These are phyloP conservation scores for human DNA, from an alignment of 2,113 vertebrate species.

Conservation along the genomic window DNA sequence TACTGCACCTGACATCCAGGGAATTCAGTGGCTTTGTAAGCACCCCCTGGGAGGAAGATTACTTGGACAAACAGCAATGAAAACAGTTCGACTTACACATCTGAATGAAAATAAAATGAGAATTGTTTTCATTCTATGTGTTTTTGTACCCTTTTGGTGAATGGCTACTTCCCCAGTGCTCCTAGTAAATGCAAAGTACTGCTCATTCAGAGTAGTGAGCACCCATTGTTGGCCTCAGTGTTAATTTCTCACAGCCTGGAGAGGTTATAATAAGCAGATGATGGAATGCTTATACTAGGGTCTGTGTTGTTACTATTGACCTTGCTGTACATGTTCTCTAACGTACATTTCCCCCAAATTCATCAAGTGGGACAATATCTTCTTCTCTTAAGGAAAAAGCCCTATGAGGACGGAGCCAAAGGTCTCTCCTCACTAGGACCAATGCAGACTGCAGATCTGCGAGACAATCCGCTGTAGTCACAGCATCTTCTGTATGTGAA, in stretches of 20 bases:
- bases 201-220: constrained; percentile 65
- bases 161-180: constrained; percentile 63
- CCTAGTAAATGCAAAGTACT: constrained; percentile 67
- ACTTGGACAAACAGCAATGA: constrained; percentile 6
- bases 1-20: not conserved
- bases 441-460: not conserved
- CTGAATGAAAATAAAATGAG: constrained; percentile 38
- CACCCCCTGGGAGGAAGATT: not conserved
- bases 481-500: constrained; percentile 21
- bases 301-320: not conserved
- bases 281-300: not conserved
- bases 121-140: constrained; percentile 35
- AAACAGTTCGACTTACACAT: constrained; percentile 7
- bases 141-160: not conserved
- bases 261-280: constrained; percentile 63
- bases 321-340: not conserved
- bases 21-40: constrained; percentile 22
- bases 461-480: not conserved
- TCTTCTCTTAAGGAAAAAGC: constrained; percentile 32
- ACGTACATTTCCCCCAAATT: not conserved
- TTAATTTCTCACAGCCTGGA: constrained; percentile 39
- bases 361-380: not conserved
- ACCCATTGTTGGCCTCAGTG: constrained; percentile 36
- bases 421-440: not conserved
- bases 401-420: not conserved